These are phyloP conservation scores for Amblyteles armatorius DNA, from an alignment of 2,888 invertebrate genomes.

Conservation along the genomic window DNA sequence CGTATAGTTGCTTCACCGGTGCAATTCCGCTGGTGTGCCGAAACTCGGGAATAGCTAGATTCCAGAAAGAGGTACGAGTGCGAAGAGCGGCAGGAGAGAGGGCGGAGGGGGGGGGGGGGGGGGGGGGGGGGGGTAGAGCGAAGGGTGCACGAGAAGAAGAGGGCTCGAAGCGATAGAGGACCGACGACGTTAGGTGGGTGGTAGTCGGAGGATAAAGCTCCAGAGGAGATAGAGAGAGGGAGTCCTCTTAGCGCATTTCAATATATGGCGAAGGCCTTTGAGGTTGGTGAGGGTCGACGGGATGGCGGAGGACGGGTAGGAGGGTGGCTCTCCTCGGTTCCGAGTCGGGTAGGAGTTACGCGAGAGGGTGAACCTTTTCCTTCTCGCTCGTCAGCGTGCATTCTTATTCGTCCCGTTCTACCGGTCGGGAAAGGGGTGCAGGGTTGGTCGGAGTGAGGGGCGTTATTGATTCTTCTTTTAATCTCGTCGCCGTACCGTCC, in stretches of 20 bases:
- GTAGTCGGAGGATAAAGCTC: conserved; percentile 77
- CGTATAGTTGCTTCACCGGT: conserved; percentile 2
- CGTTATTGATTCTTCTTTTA: conserved; percentile 84
- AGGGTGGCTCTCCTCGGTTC: conserved; percentile 9
- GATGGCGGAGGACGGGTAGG: conserved; percentile 11
- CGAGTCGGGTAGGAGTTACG: conserved; percentile 25
- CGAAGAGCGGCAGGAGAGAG: conserved; percentile 41
- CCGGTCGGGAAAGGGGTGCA: conserved; percentile 15
- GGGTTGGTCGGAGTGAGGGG: conserved; percentile 72
- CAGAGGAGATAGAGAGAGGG: conserved; percentile 70
- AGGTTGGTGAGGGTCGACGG: conserved; percentile 74
- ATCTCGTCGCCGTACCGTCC: conserved; percentile 83
- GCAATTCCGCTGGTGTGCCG: conserved; percentile 4
- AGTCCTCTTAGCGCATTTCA: conserved; percentile 83
- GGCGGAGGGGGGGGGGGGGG: conserved; percentile 43
- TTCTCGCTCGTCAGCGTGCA: conserved; percentile 49
- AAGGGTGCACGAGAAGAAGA: conserved; percentile 23
- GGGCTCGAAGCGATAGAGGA: conserved; percentile 46
- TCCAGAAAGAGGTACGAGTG: conserved; percentile 36
- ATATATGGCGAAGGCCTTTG: conserved; percentile 83
- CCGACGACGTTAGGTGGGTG: conserved; percentile 67
- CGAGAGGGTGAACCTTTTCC: conserved; percentile 51
- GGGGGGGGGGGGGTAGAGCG: conserved; percentile 36
- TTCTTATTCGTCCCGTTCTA: conserved; percentile 34
- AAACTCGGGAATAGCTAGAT: conserved; percentile 36